A percentile compares a stretch with the other conserved stretches of the same genome.
These are phyloP conservation scores for Grapholita molesta DNA, from an alignment of 1,140 invertebrate genomes.

Conservation along the genomic window DNA sequence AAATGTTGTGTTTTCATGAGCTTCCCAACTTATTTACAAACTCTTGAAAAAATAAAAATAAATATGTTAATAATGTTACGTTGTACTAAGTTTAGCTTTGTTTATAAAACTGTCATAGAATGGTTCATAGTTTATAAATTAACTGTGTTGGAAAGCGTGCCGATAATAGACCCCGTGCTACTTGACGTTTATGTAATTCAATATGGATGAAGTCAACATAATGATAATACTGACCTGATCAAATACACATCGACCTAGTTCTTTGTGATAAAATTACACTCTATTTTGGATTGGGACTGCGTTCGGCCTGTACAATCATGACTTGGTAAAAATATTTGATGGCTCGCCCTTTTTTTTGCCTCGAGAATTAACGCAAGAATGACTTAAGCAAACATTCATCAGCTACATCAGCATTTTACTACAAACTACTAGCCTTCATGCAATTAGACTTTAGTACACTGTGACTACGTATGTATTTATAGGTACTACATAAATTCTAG, in stretches of 20 bases:
- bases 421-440: too few relatives aligned
- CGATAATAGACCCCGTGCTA: background rate
- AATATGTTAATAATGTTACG: too few relatives aligned
- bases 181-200: background rate
- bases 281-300: background rate
- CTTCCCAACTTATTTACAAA: too few relatives aligned
- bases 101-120: background rate
- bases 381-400: background rate
- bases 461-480: too few relatives aligned
- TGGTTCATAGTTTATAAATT: background rate
- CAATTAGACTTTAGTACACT: too few relatives aligned
- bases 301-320: background rate
- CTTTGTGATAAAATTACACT: conserved; percentile 3
- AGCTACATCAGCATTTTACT: background rate
- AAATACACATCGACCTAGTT: background rate
- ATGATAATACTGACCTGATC: conserved; percentile 6
- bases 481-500: too few relatives aligned
- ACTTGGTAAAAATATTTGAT: background rate
- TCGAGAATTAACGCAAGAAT: background rate
- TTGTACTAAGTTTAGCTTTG: background rate
- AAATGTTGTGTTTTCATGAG: too few relatives aligned
- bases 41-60: too few relatives aligned
- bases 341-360: background rate
- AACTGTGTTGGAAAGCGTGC: background rate
- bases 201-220: conserved; percentile 1